Conservation (phyloP, 2,888 invertebrate genomes). For the Spatulosminthurus flaviceps region DNA sequence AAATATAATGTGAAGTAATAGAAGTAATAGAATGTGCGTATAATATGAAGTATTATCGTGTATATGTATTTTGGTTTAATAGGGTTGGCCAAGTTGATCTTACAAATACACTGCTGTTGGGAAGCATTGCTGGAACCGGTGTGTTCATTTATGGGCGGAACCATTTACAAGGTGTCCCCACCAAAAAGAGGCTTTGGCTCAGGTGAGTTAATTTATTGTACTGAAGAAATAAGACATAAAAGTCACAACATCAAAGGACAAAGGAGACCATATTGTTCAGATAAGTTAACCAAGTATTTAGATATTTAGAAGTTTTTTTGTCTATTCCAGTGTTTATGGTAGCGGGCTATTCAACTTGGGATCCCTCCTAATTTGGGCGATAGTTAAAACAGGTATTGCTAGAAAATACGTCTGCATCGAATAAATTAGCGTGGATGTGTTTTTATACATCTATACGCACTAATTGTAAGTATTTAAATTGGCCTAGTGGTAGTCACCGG, state of each 20-base stretch:
- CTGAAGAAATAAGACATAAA: no score
- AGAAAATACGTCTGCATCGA: no score
- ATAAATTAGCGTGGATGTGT: no score
- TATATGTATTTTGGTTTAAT: neutral
- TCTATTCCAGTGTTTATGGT: conserved; percentile 54
- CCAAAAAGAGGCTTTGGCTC: conserved; percentile 52
- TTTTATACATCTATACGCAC: no score
- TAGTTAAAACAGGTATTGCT: conserved; percentile 57
- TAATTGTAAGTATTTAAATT: no score
- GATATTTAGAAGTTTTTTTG: neutral
- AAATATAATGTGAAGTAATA: no score
- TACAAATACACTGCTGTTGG: conserved; percentile 55
- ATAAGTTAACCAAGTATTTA: neutral
- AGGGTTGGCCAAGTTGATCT: conserved; percentile 48
- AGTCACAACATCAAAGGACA: no score
- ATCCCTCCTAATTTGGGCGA: conserved; percentile 60
- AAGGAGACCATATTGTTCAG: neutral
- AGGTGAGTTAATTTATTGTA: conserved; percentile 47
- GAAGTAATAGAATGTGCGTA: no score
- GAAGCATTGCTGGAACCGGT: conserved; percentile 54
- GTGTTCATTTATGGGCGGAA: conserved; percentile 57
- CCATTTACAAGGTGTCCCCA: conserved; percentile 50
- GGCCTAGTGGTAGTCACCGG: no score
- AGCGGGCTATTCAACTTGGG: conserved; percentile 60
- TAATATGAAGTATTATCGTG: no score